A percentile compares a stretch with the other conserved stretches of the same genome.
These are phyloP conservation scores for Ichneumoninae sp. DNA, from an alignment of 2,888 invertebrate species.

Conservation along the genomic window DNA sequence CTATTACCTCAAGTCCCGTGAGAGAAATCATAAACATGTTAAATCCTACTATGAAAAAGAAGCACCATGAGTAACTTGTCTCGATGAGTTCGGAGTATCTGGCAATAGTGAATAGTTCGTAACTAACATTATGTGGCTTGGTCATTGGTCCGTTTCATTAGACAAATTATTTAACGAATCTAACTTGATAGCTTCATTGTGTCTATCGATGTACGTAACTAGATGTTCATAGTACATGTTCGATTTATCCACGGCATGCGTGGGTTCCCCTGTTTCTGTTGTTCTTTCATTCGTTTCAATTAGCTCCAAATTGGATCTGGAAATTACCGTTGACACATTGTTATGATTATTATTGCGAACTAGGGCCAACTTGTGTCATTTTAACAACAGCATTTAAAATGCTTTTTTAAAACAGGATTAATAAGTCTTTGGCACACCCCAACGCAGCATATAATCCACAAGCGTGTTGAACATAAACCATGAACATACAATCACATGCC, in stretches of 20 bases:
- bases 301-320: neutral
- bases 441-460: slow-evolving; percentile 23
- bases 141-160: neutral
- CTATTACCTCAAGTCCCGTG: neutral
- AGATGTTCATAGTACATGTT: neutral
- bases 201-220: slow-evolving; percentile 25
- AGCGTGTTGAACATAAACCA: neutral
- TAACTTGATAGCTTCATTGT: slow-evolving; percentile 45
- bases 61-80: neutral
- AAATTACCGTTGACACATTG: neutral
- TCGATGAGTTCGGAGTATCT: neutral
- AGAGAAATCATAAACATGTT: neutral
- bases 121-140: neutral
- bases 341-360: neutral
- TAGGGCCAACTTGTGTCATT: neutral
- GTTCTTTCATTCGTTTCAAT: neutral
- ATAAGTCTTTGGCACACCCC: neutral
- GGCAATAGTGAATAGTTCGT: neutral
- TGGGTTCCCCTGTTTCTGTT: neutral
- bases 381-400: neutral
- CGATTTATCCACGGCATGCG: neutral
- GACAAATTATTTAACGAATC: neutral
- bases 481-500: neutral
- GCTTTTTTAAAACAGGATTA: neutral
- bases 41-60: neutral